phyloP scores from a whole-genome alignment of 2,888 invertebrate species.

The Polylopha cassiicola region DNA sequence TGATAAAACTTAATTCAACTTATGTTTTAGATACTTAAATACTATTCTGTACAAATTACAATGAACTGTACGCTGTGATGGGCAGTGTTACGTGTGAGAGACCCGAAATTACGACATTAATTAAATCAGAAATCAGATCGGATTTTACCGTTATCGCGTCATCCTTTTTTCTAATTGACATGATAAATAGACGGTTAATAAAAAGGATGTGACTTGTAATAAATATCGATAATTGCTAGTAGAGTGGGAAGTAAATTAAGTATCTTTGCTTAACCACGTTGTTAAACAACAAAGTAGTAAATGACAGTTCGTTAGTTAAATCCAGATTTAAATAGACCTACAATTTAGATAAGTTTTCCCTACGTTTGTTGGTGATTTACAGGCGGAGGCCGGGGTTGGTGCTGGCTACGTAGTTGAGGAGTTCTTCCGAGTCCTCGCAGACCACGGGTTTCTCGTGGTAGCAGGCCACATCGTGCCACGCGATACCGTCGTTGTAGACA shows the following conservation, averaged over 20 bases:
- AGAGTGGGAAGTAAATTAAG: too few relatives aligned
- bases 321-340: constrained; percentile 17
- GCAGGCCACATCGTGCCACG: constrained; percentile 96
- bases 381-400: constrained; percentile 90
- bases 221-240: too few relatives aligned
- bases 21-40: constrained; percentile 56
- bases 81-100: constrained; percentile 45
- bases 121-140: too few relatives aligned
- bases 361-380: constrained; percentile 61
- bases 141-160: too few relatives aligned
- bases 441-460: constrained; percentile 95
- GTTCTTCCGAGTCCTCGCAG: constrained; percentile 93
- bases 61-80: constrained; percentile 54
- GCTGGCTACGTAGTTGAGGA: constrained; percentile 89
- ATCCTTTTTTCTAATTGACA: too few relatives aligned
- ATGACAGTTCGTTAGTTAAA: neutral
- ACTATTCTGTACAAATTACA: constrained; percentile 55
- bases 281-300: neutral
- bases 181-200: too few relatives aligned
- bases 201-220: too few relatives aligned
- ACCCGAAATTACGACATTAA: neutral
- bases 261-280: too few relatives aligned
- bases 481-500: constrained; percentile 95
- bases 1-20: constrained; percentile 60
- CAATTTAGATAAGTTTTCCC: constrained; percentile 1